phyloP scores from a whole-genome alignment of 2,888 invertebrate species.

The Mechanitis messenoides region DNA sequence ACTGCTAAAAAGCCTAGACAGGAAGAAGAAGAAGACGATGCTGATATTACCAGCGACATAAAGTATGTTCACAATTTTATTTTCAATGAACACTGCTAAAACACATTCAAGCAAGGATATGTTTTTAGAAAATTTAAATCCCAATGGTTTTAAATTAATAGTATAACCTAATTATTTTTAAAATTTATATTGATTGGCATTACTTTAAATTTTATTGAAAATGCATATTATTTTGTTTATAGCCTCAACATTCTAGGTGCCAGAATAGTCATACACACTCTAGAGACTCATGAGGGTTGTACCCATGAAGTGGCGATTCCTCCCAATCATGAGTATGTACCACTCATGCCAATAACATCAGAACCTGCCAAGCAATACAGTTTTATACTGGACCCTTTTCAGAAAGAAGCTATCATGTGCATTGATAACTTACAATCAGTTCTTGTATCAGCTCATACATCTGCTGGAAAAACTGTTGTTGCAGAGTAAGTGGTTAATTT shows the following conservation, averaged over 20 bases:
- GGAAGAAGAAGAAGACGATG: constrained; percentile 46
- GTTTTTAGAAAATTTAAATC: too few relatives aligned
- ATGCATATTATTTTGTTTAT: constrained; percentile 34
- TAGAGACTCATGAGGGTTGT: constrained; percentile 94
- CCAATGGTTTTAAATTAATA: too few relatives aligned
- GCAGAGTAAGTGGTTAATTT: constrained; percentile 86
- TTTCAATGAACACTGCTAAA: too few relatives aligned
- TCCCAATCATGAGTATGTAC: constrained; percentile 87
- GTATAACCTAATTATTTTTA: too few relatives aligned
- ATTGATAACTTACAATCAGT: constrained; percentile 99
- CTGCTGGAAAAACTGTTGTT: constrained; percentile 99
- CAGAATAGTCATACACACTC: constrained; percentile 89
- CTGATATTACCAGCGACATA: constrained; percentile 54
- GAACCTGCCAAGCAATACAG: constrained; percentile 94
- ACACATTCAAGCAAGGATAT: too few relatives aligned
- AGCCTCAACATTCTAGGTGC: constrained; percentile 86
- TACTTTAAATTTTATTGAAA: too few relatives aligned
- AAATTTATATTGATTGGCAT: too few relatives aligned
- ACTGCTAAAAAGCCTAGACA: constrained; percentile 52
- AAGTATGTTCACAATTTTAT: constrained; percentile 44
- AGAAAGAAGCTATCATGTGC: constrained; percentile 96
- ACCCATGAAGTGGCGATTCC: constrained; percentile 98
- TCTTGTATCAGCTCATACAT: constrained; percentile 98
- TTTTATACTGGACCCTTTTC: constrained; percentile 98
- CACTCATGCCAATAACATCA: constrained; percentile 71